Evolutionary conservation across 2,113 vertebrate species (phyloP).

Genomic region (Bothrops jararaca): DNA sequence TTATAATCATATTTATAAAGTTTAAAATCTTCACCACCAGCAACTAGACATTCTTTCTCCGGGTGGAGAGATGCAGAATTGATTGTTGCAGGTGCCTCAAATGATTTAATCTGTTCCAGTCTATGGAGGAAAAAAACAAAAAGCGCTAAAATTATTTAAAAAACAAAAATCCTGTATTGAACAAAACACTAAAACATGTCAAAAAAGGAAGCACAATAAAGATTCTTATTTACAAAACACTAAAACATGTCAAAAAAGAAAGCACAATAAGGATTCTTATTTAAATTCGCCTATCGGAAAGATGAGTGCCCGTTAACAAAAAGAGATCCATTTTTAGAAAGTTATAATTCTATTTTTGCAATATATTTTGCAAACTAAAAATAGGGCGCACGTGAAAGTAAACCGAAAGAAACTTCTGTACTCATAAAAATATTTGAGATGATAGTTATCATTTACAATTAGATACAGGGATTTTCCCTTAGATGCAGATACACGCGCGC

Average conservation of each 20-base stretch:
- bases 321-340: not conserved
- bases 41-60: constrained; percentile 95
- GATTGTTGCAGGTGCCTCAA: constrained; percentile 92
- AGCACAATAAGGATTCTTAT: not conserved
- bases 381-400: not conserved
- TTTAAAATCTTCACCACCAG: constrained; percentile 97
- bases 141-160: not conserved
- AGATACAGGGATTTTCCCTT: not conserved
- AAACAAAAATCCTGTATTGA: not conserved
- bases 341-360: not conserved
- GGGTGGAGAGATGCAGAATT: constrained; percentile 97
- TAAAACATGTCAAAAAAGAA: not conserved
- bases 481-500: not conserved
- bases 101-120: constrained; percentile 91
- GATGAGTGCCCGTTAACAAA: not conserved
- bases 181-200: not conserved
- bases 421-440: not conserved
- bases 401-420: not conserved
- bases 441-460: not conserved
- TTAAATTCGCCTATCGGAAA: not conserved
- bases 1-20: constrained; percentile 98
- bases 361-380: not conserved
- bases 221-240: not conserved
- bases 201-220: not conserved
- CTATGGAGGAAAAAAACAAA: constrained; percentile 59